Base-by-base conservation (phyloP, 2,797 vertebrate genomes). In the Eleutherodactylus coqui region DNA sequence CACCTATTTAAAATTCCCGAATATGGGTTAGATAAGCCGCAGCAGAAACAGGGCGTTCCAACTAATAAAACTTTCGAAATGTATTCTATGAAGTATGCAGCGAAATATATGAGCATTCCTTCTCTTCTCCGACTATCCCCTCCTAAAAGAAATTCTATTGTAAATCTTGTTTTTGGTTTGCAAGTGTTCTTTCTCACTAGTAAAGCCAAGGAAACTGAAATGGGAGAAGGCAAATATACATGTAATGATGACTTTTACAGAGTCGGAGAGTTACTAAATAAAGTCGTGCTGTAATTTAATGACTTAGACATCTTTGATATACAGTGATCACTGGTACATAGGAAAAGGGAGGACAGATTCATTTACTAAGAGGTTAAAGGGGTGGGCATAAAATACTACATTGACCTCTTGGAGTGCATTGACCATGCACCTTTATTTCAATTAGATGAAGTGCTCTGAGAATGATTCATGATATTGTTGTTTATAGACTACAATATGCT, bases 361-460 rank as follows among this genome's bases (percentile, higher is more conserved):
- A 82, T 82, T 76, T 67, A 64, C 45, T 53, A 41, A 82, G 36
- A 77, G 85, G 72, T 41, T 82, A 82, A 86, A 86, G 79, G 79
- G n/a, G 72, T 38, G 45, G 55, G 58, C 27, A 79, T 86, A 82
- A 86, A 86, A 82, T 81, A 86, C 85, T 45, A 82, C 75, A 51
- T 75, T 86, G 85, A 82, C 85, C 79, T 82, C 49, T 69, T 3
- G 8, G 34, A 86, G 70, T 64, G 75, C 70, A 67, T 34, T 82
- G 79, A 76, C 79, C 79, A 82, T 62, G 72, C 79, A 82, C 72
- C 55, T 82, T 86, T 86, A 82, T 82, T 86, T 75, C 80, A 86
- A 86, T 86, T 86, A 86, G 72, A 67, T 27, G 82, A 82, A 86
- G 85, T 82, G 85, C 85, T 76, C 34, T 34, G 49, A 27, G 58